Evolutionary conservation across 2,888 invertebrate genomes (phyloP).

Genomic region (Galerucella nymphaeae): DNA sequence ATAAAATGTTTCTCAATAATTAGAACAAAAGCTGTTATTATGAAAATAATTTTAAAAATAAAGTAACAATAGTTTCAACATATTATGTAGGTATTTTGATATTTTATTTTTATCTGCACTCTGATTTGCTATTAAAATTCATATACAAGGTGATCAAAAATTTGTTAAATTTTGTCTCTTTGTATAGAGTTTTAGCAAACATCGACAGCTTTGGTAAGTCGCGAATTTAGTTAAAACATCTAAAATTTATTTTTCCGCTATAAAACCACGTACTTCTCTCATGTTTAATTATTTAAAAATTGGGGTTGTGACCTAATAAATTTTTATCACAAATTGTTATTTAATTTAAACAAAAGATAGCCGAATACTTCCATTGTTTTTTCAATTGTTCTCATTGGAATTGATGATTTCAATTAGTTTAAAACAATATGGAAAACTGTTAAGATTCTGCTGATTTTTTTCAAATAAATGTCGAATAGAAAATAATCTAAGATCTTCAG

Average conservation of each 20-base stretch:
- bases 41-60: not conserved
- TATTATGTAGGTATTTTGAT: not conserved
- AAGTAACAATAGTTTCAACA: not conserved
- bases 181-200: constrained; percentile 6
- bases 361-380: too few relatives aligned
- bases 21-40: not conserved
- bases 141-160: constrained; percentile 1
- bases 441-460: too few relatives aligned
- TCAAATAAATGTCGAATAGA: too few relatives aligned
- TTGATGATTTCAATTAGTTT: too few relatives aligned
- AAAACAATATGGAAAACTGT: too few relatives aligned
- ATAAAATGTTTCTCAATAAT: not conserved
- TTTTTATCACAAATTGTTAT: not conserved
- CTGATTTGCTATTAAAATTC: not conserved
- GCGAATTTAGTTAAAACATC: not conserved
- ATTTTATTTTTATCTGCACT: not conserved
- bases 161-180: not conserved
- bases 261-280: not conserved
- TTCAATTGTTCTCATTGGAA: too few relatives aligned
- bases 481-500: too few relatives aligned
- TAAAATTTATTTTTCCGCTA: not conserved
- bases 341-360: too few relatives aligned
- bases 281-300: not conserved
- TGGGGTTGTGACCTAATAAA: not conserved
- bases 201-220: not conserved